A percentile compares a stretch with the other conserved stretches of the same genome.
Conservation (phyloP, 2,797 vertebrate genomes). For the Etheostoma nigrum region DNA sequence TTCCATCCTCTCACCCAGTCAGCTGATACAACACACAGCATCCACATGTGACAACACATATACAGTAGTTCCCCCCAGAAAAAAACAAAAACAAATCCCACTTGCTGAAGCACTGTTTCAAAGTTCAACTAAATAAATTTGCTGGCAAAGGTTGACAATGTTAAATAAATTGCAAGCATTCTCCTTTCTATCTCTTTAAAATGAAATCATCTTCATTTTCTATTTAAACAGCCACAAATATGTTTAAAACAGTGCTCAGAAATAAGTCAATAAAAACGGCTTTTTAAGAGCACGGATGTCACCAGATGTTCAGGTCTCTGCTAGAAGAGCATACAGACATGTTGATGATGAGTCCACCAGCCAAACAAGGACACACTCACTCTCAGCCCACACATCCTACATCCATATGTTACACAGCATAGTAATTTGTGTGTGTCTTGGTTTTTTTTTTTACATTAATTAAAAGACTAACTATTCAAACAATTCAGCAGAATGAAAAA, state of each 20-base stretch:
- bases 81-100: not conserved
- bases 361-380: slow-evolving; percentile 54
- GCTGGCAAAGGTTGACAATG: slow-evolving; percentile 23
- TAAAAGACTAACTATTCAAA: slow-evolving; percentile 73
- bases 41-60: slow-evolving; percentile 54
- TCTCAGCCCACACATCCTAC: slow-evolving; percentile 55
- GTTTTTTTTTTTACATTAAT: slow-evolving; percentile 72
- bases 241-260: slow-evolving; percentile 72
- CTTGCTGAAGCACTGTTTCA: slow-evolving; percentile 28
- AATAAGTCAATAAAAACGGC: slow-evolving; percentile 54
- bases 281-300: slow-evolving; percentile 50
- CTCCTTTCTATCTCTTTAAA: slow-evolving; percentile 45
- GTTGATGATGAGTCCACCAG: slow-evolving; percentile 58
- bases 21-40: slow-evolving; percentile 37
- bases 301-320: slow-evolving; percentile 58
- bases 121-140: slow-evolving; percentile 25
- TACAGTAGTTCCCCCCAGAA: slow-evolving; percentile 18
- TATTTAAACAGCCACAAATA: slow-evolving; percentile 62
- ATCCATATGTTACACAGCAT: slow-evolving; percentile 63
- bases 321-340: slow-evolving; percentile 53
- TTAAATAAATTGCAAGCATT: slow-evolving; percentile 27
- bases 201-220: slow-evolving; percentile 42
- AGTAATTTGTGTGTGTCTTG: slow-evolving; percentile 56
- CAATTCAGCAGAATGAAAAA: slow-evolving; percentile 63
- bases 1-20: slow-evolving; percentile 55